phyloP scores from a whole-genome alignment of 2,797 vertebrate species.

The Enteromius argenteus region DNA sequence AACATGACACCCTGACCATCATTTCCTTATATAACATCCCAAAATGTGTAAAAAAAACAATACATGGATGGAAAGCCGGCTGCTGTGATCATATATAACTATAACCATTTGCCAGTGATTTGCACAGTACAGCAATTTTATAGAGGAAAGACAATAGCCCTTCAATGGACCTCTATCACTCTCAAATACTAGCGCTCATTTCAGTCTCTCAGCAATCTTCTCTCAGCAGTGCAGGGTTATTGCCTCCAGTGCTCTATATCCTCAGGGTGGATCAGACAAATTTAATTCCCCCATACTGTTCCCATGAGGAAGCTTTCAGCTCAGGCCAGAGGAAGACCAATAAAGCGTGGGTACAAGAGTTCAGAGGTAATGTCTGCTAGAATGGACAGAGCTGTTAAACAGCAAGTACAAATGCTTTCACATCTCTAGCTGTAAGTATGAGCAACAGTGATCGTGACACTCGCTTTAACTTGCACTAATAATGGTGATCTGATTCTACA shows the following conservation, averaged over 20 bases:
- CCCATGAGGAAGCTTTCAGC: slow-evolving; percentile 8
- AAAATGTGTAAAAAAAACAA: neutral
- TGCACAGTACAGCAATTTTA: neutral
- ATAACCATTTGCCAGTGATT: neutral
- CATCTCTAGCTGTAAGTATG: neutral
- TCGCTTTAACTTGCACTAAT: neutral
- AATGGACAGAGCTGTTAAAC: slow-evolving; percentile 19
- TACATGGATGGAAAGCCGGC: neutral
- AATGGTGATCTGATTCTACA: neutral
- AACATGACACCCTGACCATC: neutral
- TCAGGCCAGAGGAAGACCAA: slow-evolving; percentile 4
- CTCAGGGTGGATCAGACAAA: neutral
- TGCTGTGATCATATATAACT: neutral
- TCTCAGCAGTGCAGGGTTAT: slow-evolving; percentile 17
- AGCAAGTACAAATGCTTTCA: neutral
- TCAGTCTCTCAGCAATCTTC: neutral
- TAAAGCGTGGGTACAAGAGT: neutral
- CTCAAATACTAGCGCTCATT: slow-evolving; percentile 6
- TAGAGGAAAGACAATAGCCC: slow-evolving; percentile 5
- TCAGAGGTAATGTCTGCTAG: neutral
- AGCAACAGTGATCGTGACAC: neutral
- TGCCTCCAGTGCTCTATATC: neutral
- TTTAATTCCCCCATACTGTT: slow-evolving; percentile 27
- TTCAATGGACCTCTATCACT: slow-evolving; percentile 32
- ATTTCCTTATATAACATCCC: neutral